Evolutionary conservation across 1,140 invertebrate genomes (phyloP).

Genomic region (Diuraphis noxia): DNA sequence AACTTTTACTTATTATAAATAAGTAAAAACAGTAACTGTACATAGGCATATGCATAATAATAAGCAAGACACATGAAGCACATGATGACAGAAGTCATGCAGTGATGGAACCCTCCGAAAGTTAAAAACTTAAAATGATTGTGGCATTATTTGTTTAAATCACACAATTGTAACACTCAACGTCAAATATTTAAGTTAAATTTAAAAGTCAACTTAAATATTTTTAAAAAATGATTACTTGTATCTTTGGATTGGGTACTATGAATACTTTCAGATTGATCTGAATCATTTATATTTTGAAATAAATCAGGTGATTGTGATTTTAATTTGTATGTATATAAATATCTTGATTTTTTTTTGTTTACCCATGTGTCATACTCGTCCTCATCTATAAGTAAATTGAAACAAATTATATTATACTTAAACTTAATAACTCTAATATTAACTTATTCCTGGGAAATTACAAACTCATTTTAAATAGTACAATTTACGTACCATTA

Average conservation of each 20-base stretch:
- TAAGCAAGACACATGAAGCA: no score
- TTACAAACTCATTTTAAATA: neutral
- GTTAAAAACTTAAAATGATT: neutral
- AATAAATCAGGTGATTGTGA: conserved; percentile 55
- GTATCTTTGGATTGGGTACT: conserved; percentile 59
- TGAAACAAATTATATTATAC: conserved; percentile 32
- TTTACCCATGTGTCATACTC: conserved; percentile 26
- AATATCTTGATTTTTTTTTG: conserved; percentile 46
- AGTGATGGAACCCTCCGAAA: no score
- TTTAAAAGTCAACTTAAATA: neutral
- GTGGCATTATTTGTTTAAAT: neutral
- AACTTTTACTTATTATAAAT: no score
- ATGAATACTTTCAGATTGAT: conserved; percentile 56
- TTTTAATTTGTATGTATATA: conserved; percentile 33
- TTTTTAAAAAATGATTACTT: conserved; percentile 40
- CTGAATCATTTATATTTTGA: conserved; percentile 55
- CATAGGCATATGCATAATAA: no score
- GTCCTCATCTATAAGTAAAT: conserved; percentile 42
- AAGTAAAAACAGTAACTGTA: no score
- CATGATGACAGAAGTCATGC: no score
- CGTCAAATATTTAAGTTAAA: neutral
- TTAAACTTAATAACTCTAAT: neutral
- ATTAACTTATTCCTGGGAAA: neutral
- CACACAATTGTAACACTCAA: neutral
- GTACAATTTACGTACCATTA: conserved; percentile 48